Base-by-base conservation (phyloP, 2,113 vertebrate genomes). In the Hydrochoerus hydrochaeris region DNA sequence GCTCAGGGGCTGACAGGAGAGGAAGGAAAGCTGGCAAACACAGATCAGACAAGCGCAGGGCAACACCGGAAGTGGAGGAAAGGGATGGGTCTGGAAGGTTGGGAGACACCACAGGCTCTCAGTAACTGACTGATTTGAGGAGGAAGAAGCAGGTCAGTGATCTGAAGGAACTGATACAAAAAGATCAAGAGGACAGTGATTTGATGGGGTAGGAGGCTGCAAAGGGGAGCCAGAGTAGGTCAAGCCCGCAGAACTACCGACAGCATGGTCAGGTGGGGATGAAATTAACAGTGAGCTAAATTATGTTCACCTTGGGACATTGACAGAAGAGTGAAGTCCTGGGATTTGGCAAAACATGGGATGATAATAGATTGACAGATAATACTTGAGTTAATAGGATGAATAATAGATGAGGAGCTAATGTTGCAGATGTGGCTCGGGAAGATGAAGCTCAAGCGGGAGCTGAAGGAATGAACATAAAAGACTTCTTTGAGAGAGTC, bases 341-440 rank as follows among this genome's bases (percentile, higher is more conserved):
- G 52, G 30, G 38, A 81, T 58, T 81, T 90, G 75, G 85, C 54
- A 88, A 73, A 69, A 62, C 22, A 44, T 32, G 62, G 62, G 19
- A 52, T 44, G 44, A 54, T 35, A 75, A 44, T 38, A 71, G 75
- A 62, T 62, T 57, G 63, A 46, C 52, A 96, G 58, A 49, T 49
- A 12, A 63, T 67, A 77, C n/a, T 54, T 78, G 80, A 65, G 57
- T 81, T 94, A 96, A 90, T 28, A 80, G 32, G 69, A 78, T 80
- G 65, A 58, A 65, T 35, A 58, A 44, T 30, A 75, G 57, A 85
- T 71, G 24, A 91, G 60, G 58, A 67, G 35, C 8, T 88, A 80
- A 60, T 17, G 22, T 84, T 44, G 41, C 32, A 32, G 57, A 38
- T 52, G 32, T 62, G n/a, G 22, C 41, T 85, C 82, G 77, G 49